Evolutionary conservation across 2,113 vertebrate genomes (phyloP).

Genomic region (Paramisgurnus dabryanus): DNA sequence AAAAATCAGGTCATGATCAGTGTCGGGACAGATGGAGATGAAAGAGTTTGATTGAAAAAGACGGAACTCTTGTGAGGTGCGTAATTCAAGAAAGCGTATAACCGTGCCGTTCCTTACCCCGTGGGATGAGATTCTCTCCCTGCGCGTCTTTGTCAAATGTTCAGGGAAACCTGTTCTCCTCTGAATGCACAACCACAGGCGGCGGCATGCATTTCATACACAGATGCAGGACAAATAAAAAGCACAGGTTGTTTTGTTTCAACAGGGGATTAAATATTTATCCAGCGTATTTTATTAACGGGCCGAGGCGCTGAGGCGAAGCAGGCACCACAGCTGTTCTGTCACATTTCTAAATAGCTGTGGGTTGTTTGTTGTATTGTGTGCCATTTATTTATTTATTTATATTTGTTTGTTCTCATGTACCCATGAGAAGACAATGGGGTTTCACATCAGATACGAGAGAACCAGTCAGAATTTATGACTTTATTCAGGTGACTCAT

Average conservation of each 20-base stretch:
- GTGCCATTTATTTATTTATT: slow-evolving; percentile 47
- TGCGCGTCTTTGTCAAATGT: slow-evolving; percentile 13
- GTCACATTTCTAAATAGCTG: slow-evolving; percentile 44
- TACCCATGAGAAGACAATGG: slow-evolving; percentile 44
- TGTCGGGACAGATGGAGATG: slow-evolving; percentile 18
- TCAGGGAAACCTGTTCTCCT: slow-evolving; percentile 11
- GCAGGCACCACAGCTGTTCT: slow-evolving; percentile 41
- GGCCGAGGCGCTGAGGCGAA: slow-evolving; percentile 24
- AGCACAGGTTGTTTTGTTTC: slow-evolving; percentile 32
- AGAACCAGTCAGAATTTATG: slow-evolving; percentile 20
- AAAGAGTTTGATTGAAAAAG: slow-evolving; percentile 5
- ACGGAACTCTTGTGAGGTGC: slow-evolving; percentile 1
- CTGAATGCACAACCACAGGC: slow-evolving; percentile 23
- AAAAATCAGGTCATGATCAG: slow-evolving; percentile 28
- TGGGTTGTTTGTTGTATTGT: slow-evolving; percentile 44
- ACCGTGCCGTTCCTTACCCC: slow-evolving; percentile 1
- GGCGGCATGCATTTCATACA: slow-evolving; percentile 29
- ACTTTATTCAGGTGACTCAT: slow-evolving; percentile 45
- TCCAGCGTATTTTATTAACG: slow-evolving; percentile 56
- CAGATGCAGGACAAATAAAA: slow-evolving; percentile 34
- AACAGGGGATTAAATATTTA: slow-evolving; percentile 59
- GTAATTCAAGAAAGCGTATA: slow-evolving; percentile 33
- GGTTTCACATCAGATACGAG: slow-evolving; percentile 34
- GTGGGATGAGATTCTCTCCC: not conserved
- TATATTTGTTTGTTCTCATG: slow-evolving; percentile 38